A percentile compares a stretch with the other conserved stretches of the same genome.
Conservation (phyloP, 37 sponge, comb jelly and placozoan species). For the Chondrilla cf. caribensis region DNA sequence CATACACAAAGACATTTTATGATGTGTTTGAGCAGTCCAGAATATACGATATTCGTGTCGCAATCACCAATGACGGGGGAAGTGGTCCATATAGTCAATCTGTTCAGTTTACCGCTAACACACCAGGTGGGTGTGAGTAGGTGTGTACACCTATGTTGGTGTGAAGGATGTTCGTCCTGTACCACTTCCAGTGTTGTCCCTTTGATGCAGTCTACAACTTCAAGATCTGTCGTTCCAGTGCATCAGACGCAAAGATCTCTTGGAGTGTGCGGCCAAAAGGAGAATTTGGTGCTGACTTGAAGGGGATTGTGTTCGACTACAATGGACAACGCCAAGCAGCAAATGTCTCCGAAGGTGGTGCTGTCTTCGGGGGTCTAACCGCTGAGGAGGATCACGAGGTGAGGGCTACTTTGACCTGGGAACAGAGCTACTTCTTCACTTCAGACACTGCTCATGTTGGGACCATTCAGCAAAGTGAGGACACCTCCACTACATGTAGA, state of each 20-base stretch:
- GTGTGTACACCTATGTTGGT: too few species aligned
- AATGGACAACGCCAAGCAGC: neutral
- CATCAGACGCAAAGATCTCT: neutral
- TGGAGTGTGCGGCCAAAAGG: neutral
- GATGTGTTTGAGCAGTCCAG: neutral
- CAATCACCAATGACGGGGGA: neutral
- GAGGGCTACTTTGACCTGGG: neutral
- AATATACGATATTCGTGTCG: neutral
- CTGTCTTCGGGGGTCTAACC: neutral
- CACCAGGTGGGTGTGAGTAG: neutral
- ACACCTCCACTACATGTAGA: neutral
- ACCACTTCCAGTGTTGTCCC: too few species aligned
- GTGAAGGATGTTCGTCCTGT: too few species aligned
- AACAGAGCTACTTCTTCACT: neutral
- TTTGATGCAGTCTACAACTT: neutral
- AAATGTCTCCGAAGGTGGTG: neutral
- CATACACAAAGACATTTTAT: neutral
- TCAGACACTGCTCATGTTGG: neutral
- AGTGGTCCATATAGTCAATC: neutral
- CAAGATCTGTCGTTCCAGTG: neutral
- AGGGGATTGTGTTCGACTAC: conserved; percentile 2
- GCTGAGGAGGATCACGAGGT: neutral
- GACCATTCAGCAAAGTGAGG: too few species aligned
- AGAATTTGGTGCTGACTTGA: neutral
- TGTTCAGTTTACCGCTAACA: too few species aligned